These are phyloP conservation scores for Pogonognathellus flavescens DNA, from an alignment of 1,140 invertebrate genomes.

Conservation along the genomic window DNA sequence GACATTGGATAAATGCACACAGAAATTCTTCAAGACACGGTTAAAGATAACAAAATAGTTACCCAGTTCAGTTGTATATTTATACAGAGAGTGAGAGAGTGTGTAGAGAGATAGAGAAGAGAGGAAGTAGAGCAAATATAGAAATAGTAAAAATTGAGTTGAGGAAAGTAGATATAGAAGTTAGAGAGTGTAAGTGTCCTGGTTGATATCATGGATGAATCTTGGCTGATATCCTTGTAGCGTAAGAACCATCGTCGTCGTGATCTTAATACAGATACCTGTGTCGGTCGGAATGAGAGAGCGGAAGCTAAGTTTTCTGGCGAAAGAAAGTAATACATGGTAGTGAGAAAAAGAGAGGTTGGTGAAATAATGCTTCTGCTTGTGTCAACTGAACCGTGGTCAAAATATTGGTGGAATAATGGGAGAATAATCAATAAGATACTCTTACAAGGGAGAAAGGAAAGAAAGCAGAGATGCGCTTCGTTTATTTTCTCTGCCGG, in stretches of 20 bases:
- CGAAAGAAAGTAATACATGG: conserved; percentile 5
- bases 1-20: not conserved
- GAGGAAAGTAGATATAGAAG: not conserved
- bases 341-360: conserved; percentile 1
- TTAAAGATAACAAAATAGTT: not conserved
- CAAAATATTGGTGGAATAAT: conserved; percentile 47
- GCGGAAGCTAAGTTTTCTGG: conserved; percentile 3
- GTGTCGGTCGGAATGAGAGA: not conserved
- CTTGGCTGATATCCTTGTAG: too few species aligned
- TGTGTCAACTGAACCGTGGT: conserved; percentile 36
- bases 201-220: not conserved
- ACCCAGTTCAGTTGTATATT: not conserved
- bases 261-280: not conserved
- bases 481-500: conserved; percentile 19
- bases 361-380: conserved; percentile 28
- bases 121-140: not conserved
- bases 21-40: not conserved
- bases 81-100: not conserved
- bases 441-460: conserved; percentile 22
- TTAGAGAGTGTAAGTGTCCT: not conserved
- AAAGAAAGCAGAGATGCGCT: conserved; percentile 20
- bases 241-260: too few species aligned
- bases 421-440: conserved; percentile 38
- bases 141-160: not conserved
- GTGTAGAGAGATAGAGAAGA: not conserved